phyloP scores from a whole-genome alignment of 1,140 invertebrate genomes.

The Temnothorax nylanderi region DNA sequence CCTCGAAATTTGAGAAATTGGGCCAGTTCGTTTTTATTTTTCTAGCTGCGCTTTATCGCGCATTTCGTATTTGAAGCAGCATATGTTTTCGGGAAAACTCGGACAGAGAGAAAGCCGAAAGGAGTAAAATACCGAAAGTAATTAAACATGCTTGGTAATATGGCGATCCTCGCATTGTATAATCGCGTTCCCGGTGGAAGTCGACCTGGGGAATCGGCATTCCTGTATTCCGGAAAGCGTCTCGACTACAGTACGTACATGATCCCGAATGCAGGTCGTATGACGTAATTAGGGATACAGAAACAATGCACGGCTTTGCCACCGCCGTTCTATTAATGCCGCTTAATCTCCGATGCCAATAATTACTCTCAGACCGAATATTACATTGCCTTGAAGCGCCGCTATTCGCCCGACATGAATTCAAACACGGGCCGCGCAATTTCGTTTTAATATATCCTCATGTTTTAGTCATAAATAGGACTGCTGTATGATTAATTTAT shows the following conservation, averaged over 20 bases:
- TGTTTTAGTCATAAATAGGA: conserved; percentile 51
- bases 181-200: neutral
- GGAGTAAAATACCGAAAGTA: neutral
- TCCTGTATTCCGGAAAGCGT: conserved; percentile 24
- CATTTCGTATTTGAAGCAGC: neutral
- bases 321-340: conserved; percentile 28
- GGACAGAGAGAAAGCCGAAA: neutral
- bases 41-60: neutral
- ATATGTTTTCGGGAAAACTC: neutral
- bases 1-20: neutral
- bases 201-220: neutral
- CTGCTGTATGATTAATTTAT: conserved; percentile 51
- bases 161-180: neutral
- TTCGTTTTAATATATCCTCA: conserved; percentile 43
- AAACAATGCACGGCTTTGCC: conserved; percentile 45
- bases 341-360: conserved; percentile 53
- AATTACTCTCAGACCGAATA: conserved; percentile 50
- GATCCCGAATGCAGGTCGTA: conserved; percentile 33
- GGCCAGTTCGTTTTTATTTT: neutral
- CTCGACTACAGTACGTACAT: conserved; percentile 26
- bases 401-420: conserved; percentile 8
- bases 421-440: conserved; percentile 3
- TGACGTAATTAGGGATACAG: conserved; percentile 56
- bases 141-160: neutral
- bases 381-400: conserved; percentile 48